A percentile compares a stretch with the other conserved stretches of the same genome.
These are phyloP conservation scores for Empidonax alnorum DNA, from an alignment of 2,113 vertebrate species.

Conservation along the genomic window DNA sequence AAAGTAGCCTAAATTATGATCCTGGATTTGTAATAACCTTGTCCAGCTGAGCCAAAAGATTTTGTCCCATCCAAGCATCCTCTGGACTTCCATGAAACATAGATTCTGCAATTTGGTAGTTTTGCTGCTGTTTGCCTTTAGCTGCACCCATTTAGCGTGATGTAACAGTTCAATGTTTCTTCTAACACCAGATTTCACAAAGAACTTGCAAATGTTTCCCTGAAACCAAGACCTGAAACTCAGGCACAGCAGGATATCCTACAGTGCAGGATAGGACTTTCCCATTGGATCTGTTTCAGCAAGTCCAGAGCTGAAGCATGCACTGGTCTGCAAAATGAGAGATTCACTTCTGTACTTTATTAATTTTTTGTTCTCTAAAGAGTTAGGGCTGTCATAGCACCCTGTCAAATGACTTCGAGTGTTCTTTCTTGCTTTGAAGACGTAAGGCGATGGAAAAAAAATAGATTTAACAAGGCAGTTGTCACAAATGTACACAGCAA, in stretches of 20 bases:
- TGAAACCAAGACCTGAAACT: neutral
- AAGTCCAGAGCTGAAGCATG: neutral
- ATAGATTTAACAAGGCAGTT: neutral
- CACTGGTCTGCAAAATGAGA: neutral
- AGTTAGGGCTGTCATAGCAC: neutral
- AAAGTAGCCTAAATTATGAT: neutral
- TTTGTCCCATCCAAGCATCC: neutral
- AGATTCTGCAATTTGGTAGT: neutral
- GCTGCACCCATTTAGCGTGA: neutral
- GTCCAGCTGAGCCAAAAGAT: neutral
- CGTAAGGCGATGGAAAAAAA: neutral
- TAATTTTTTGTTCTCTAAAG: neutral
- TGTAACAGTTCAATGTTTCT: neutral
- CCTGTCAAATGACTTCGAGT: neutral
- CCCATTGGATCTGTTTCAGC: neutral
- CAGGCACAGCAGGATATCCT: neutral
- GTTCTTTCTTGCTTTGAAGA: neutral
- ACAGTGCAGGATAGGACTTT: neutral
- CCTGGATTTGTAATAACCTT: neutral
- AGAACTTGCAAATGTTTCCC: neutral
- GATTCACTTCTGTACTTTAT: neutral
- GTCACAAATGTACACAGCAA: neutral
- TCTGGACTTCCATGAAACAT: neutral
- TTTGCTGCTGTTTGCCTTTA: neutral
- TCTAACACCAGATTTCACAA: neutral